phyloP scores from a whole-genome alignment of 2,888 invertebrate genomes.

The Caenorhabditis sp. region DNA sequence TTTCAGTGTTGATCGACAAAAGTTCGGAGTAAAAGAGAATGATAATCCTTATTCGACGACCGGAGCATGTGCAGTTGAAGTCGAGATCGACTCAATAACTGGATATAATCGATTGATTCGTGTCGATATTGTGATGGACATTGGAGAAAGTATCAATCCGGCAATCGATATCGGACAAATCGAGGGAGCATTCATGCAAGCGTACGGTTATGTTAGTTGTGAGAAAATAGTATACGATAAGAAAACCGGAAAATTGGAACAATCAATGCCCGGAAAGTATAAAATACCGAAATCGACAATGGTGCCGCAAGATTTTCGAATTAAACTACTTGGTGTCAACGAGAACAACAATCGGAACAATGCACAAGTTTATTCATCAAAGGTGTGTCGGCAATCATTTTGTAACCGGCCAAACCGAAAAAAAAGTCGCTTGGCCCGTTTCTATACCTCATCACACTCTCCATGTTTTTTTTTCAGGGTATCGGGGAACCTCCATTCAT shows the following conservation, averaged over 20 bases:
- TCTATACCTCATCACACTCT: too few species aligned
- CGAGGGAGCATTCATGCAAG: slow-evolving; percentile 89
- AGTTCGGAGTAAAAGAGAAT: slow-evolving; percentile 24
- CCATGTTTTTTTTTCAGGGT: slow-evolving; percentile 40
- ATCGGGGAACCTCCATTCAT: slow-evolving; percentile 59
- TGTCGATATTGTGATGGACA: slow-evolving; percentile 94
- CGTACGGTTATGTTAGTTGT: slow-evolving; percentile 84
- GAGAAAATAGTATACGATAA: slow-evolving; percentile 79
- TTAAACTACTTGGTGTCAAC: slow-evolving; percentile 85
- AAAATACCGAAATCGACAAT: slow-evolving; percentile 90
- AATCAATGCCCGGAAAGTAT: slow-evolving; percentile 88
- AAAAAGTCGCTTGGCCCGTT: too few species aligned
- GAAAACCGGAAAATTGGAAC: slow-evolving; percentile 75
- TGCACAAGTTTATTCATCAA: slow-evolving; percentile 90
- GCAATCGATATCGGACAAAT: slow-evolving; percentile 95
- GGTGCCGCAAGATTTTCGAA: slow-evolving; percentile 88
- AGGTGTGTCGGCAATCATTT: slow-evolving; percentile 74
- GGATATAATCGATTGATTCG: slow-evolving; percentile 86
- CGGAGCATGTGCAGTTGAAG: slow-evolving; percentile 85
- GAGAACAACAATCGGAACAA: slow-evolving; percentile 81
- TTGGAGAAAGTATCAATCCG: slow-evolving; percentile 91
- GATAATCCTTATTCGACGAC: slow-evolving; percentile 80
- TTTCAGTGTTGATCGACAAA: slow-evolving; percentile 43
- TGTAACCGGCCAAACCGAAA: too few species aligned
- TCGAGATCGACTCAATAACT: slow-evolving; percentile 90